Percentiles rank a stretch among this genome's conserved stretches.
Conservation (phyloP, 1,140 invertebrate genomes). For the Rhopalosiphum maidis region DNA sequence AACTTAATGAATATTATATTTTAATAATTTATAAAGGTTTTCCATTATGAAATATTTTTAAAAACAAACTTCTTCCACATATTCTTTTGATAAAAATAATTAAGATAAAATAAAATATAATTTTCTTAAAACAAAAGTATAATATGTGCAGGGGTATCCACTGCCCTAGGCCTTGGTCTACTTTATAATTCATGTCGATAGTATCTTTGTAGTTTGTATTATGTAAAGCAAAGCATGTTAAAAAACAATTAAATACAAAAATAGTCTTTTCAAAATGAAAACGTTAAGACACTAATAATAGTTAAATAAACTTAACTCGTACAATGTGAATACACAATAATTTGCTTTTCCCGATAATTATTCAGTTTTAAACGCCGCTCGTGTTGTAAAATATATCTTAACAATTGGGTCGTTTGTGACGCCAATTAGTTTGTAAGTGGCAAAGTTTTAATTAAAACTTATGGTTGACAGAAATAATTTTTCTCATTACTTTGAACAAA, state of each 20-base stretch:
- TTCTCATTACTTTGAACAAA: background rate
- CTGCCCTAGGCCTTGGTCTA: too few species aligned
- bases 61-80: background rate
- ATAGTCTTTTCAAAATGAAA: background rate
- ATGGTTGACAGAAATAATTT: background rate
- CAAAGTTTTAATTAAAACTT: constrained; percentile 39
- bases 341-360: background rate
- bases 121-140: background rate
- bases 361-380: background rate
- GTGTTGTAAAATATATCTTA: background rate
- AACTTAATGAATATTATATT: too few species aligned
- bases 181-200: background rate
- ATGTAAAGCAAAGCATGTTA: too few species aligned
- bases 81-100: too few species aligned
- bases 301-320: background rate
- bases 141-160: background rate
- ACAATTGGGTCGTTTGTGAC: background rate
- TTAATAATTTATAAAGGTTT: background rate
- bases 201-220: too few species aligned
- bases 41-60: background rate
- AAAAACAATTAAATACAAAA: background rate
- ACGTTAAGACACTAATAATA: background rate
- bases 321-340: background rate
- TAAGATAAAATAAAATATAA: too few species aligned
- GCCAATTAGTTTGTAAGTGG: background rate